Evolutionary conservation across 2,797 vertebrate species (phyloP), one percentile per base, ranked within the genome.

Genomic region (Jordanella pulchra): DNA sequence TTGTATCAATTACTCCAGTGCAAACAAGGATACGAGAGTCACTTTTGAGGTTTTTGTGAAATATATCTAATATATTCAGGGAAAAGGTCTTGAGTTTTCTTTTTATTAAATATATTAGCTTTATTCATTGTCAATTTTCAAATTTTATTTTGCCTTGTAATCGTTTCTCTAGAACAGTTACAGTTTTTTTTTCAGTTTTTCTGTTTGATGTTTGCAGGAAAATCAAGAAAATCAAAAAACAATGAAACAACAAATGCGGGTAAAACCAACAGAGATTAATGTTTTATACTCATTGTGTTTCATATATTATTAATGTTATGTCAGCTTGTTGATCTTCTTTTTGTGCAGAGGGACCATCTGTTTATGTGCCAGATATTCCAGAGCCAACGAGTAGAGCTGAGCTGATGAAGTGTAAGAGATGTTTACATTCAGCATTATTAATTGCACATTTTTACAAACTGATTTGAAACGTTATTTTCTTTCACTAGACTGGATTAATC

Each of bases 351-450:
- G 78, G 75, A 2, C 51, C 65, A 25, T 15, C 69, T 0, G 9
- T 70, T 30, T 92, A 93, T 73, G 77, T 80, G 17, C 71, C 89
- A 21, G 79, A 89, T 30, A 75, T 91, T 54, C 83, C 89, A 1
- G 92, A 93, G 58, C 92, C 93, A 7, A 82, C 70, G 77, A 86
- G 73, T 73, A 87, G 91, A 90, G 89, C 81, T 35, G 93, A 93
- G 30, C 90, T 93, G 30, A 67, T 92, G 65, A 91, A 92, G 76
- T 14, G 90, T 93, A 82, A 80, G 80, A 75, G 67, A 51, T 30
- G 18, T 32, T 25, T 7, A n/a, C 1, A 35, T 15, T 61, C n/a
- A 50, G 10, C 30, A 12, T 60, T 13, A 35, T 48, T 7, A 28
- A 17, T 13, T 74, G 18, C 30, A 23, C 13, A 14, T 58, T 30